These are phyloP conservation scores for Drosophila nr. fundita DNA, from an alignment of 2,888 invertebrate species.

Conservation along the genomic window DNA sequence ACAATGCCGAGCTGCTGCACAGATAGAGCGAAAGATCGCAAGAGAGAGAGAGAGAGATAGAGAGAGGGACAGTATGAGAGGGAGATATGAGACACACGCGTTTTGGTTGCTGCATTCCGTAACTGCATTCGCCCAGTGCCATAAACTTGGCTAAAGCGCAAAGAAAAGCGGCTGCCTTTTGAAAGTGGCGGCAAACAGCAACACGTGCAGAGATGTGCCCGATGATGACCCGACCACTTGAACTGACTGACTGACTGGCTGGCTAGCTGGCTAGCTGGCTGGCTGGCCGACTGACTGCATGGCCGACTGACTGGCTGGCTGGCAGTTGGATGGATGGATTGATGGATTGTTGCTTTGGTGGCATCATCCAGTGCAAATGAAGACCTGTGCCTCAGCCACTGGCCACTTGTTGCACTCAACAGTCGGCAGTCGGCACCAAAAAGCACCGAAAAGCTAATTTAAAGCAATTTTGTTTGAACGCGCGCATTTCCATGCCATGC, in stretches of 20 bases:
- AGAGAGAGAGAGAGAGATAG: constrained; percentile 1
- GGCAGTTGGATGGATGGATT: constrained; percentile 69
- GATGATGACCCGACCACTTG: constrained; percentile 80
- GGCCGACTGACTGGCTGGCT: constrained; percentile 4
- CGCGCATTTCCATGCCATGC: constrained; percentile 76
- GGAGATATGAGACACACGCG: constrained; percentile 34
- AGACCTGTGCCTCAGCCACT: constrained; percentile 65
- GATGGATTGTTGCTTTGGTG: constrained; percentile 77
- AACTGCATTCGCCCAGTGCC: constrained; percentile 75
- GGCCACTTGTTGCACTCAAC: constrained; percentile 65
- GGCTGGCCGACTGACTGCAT: background rate
- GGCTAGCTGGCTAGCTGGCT: constrained; percentile 6
- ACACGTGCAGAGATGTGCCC: constrained; percentile 66
- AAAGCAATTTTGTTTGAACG: constrained; percentile 83
- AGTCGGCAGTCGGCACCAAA: constrained; percentile 52
- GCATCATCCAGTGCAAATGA: constrained; percentile 74
- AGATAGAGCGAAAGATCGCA: constrained; percentile 6
- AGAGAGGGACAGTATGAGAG: constrained; percentile 4
- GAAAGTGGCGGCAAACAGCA: constrained; percentile 71
- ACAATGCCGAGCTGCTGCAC: constrained; percentile 42
- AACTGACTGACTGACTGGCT: constrained; percentile 50
- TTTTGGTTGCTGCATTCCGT: constrained; percentile 73
- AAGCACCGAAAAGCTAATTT: constrained; percentile 81
- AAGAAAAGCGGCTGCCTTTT: constrained; percentile 72
- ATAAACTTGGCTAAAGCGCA: constrained; percentile 80